Base-by-base conservation (phyloP, 35 echinoderm and acorn worm species). In the Eucidaris tribuloides region DNA sequence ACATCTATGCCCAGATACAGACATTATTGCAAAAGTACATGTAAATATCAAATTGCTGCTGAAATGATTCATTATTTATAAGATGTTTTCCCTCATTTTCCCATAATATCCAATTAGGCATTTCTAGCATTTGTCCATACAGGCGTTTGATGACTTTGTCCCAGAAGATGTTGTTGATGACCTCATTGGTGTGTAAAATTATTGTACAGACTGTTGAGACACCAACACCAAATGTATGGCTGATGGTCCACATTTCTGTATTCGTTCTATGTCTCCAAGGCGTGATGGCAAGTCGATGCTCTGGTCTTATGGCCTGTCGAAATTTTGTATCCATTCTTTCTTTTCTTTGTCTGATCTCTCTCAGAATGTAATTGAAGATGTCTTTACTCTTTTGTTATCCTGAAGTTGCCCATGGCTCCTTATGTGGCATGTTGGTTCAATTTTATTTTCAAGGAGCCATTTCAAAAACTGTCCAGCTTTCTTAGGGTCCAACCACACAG, bases 261-360 rank as follows among this genome's bases (percentile, higher is more conserved):
- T 81, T 88, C 1, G 85, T 81, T 17, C 74, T 33, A 14, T 80
- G 70, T 33, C 85, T 63, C 85, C 85, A 88, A 25, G 80, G 50
- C 3, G 76, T 88, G 30, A 88, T 88, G 13, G 85, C 85, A 14
- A 88, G 76, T 31, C 85, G 76, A 36, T 80, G 74, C 45, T 88
- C 85, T 5, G 77, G 46, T 28, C 33, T 79, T 14, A 88, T 81
- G 22, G 85, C 50, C 45, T 46, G 15, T 81, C 85, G 50, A 70
- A 88, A 78, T 5, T 36, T 64, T 7, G 85, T 88, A 35, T 80
- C 85, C 17, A 28, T 37, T 35, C 77, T 62, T 27, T 80, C 77
- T 3, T 80, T 38, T 2, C 46, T 33, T 41, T 46, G 55, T 3
- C 77, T 27, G 4, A 88, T 23, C 45, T 65, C 6, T 25, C 68